phyloP scores from a whole-genome alignment of 2,113 vertebrate species.

The Ploceus nigricollis region DNA sequence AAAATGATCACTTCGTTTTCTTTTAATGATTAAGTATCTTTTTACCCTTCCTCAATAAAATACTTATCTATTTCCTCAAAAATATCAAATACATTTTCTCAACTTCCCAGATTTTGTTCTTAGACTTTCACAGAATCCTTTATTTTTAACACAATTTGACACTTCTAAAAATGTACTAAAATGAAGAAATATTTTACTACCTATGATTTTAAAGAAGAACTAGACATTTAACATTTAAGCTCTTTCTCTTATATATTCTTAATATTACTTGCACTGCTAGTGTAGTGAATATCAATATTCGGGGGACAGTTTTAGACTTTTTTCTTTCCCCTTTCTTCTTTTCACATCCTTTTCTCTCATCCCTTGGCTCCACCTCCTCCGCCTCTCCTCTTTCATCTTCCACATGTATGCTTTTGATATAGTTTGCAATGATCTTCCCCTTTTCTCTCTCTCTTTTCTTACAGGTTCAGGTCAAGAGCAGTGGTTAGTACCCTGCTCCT shows the following conservation, averaged over 20 bases:
- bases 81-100: neutral
- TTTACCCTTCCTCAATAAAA: neutral
- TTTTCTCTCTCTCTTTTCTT: neutral
- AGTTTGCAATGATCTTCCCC: neutral
- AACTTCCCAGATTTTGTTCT: neutral
- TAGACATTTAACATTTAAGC: neutral
- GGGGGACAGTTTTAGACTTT: neutral
- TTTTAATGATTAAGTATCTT: neutral
- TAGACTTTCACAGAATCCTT: neutral
- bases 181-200: neutral
- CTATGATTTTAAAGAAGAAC: neutral
- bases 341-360: slow-evolving; percentile 20
- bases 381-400: slow-evolving; percentile 18
- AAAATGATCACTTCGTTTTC: slow-evolving; percentile 12
- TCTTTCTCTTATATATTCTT: neutral
- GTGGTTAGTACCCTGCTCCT: slow-evolving; percentile 11
- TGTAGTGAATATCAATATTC: neutral
- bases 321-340: slow-evolving; percentile 32
- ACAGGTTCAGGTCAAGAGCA: slow-evolving; percentile 31
- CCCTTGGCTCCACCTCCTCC: slow-evolving; percentile 31
- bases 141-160: neutral
- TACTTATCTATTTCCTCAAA: neutral
- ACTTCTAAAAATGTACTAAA: neutral
- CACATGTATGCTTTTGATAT: neutral
- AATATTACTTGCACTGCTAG: neutral